Evolutionary conservation across 2,888 invertebrate species (phyloP).

Genomic region (Seira ritae): DNA sequence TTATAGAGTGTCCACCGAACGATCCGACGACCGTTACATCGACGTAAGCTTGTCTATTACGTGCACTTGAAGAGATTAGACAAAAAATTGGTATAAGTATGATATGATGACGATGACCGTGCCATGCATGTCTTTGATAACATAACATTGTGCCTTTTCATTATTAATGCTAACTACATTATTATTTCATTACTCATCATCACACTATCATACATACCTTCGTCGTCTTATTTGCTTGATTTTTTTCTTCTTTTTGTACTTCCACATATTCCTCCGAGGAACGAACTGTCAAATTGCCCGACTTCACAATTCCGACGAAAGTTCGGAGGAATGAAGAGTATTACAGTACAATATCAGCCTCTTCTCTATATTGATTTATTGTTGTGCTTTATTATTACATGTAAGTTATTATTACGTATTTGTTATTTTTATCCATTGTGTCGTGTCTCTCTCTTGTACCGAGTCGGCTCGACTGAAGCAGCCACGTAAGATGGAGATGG

Average conservation of each 20-base stretch:
- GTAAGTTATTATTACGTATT: slow-evolving; percentile 46
- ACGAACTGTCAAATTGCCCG: slow-evolving; percentile 54
- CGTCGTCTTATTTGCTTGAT: background rate
- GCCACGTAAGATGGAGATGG: too few species aligned
- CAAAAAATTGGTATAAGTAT: too few species aligned
- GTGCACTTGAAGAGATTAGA: too few species aligned
- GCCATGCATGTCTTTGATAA: slow-evolving; percentile 15
- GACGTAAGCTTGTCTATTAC: too few species aligned
- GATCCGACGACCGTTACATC: too few species aligned
- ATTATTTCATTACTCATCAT: slow-evolving; percentile 56
- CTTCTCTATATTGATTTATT: too few species aligned
- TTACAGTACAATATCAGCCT: too few species aligned
- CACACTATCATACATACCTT: slow-evolving; percentile 21
- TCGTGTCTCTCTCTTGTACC: slow-evolving; percentile 38
- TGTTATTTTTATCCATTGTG: slow-evolving; percentile 58
- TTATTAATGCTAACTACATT: slow-evolving; percentile 39
- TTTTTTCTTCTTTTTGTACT: slow-evolving; percentile 21
- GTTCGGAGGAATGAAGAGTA: too few species aligned
- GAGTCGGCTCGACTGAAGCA: too few species aligned
- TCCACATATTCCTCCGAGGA: too few species aligned
- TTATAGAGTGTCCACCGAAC: too few species aligned
- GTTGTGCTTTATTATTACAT: slow-evolving; percentile 54
- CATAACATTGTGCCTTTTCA: slow-evolving; percentile 28
- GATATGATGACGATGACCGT: slow-evolving; percentile 29
- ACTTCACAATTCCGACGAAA: too few species aligned